A percentile compares a stretch with the other conserved stretches of the same genome.
These are phyloP conservation scores for Ferdinandea cuprea DNA, from an alignment of 2,888 invertebrate species.

Conservation along the genomic window DNA sequence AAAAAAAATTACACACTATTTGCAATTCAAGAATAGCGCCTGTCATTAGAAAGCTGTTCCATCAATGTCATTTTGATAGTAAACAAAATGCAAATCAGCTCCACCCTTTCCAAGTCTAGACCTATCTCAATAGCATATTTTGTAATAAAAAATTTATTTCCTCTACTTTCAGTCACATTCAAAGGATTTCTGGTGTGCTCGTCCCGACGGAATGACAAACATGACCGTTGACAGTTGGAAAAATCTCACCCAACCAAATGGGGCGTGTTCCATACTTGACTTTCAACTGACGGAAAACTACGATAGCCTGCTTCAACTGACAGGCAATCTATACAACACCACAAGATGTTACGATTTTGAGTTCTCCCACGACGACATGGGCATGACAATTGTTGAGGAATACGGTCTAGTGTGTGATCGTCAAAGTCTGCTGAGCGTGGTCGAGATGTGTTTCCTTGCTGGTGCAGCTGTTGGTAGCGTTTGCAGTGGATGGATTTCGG, in stretches of 20 bases:
- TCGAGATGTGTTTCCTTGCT: slow-evolving; percentile 87
- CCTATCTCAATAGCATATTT: not conserved
- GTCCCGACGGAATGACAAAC: slow-evolving; percentile 82
- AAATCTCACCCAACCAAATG: slow-evolving; percentile 84
- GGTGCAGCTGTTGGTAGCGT: slow-evolving; percentile 87
- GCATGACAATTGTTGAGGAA: slow-evolving; percentile 85
- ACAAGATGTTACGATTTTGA: slow-evolving; percentile 82
- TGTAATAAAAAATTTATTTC: not conserved
- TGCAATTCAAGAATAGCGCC: too few relatives aligned
- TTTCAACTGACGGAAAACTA: slow-evolving; percentile 69
- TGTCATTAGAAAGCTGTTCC: too few relatives aligned
- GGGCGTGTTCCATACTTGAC: slow-evolving; percentile 83
- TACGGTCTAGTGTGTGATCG: slow-evolving; percentile 86
- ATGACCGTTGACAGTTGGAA: slow-evolving; percentile 84
- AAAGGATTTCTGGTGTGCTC: slow-evolving; percentile 85
- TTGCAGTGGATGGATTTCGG: slow-evolving; percentile 87
- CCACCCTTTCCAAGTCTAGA: not conserved
- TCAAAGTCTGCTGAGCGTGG: slow-evolving; percentile 84
- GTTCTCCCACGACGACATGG: slow-evolving; percentile 79
- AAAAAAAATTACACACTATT: too few relatives aligned
- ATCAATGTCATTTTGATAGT: too few relatives aligned
- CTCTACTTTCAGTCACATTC: slow-evolving; percentile 82
- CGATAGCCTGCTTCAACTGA: slow-evolving; percentile 54
- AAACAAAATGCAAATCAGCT: not conserved
- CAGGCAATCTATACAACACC: slow-evolving; percentile 67